These are phyloP conservation scores for Muntiacus muntjak DNA, from an alignment of 2,113 vertebrate genomes.

Conservation along the genomic window DNA sequence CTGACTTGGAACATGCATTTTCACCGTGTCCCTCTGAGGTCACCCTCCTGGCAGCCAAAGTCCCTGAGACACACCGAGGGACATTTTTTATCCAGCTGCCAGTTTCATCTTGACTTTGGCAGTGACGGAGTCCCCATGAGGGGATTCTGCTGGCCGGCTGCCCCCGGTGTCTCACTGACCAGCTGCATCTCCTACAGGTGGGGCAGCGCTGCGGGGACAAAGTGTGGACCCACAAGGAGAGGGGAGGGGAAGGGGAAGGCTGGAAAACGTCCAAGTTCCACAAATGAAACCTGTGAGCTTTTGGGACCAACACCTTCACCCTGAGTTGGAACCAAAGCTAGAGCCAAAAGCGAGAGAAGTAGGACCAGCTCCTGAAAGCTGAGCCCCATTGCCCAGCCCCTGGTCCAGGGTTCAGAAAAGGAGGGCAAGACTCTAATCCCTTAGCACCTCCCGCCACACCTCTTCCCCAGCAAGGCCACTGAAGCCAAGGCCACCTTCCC, in stretches of 20 bases:
- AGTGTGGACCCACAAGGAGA: background rate
- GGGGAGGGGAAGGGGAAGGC: accelerated
- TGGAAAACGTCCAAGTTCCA: background rate
- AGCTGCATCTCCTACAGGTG: background rate
- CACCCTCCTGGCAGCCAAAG: conserved; percentile 7
- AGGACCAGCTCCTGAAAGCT: background rate
- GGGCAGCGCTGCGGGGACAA: background rate
- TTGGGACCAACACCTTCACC: background rate
- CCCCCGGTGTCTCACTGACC: background rate
- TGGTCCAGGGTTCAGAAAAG: background rate
- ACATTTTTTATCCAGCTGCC: conserved; percentile 31
- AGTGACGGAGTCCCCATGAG: background rate
- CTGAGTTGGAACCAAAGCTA: background rate
- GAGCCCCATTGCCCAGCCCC: background rate
- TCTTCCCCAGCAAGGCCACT: background rate
- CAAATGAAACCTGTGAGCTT: accelerated
- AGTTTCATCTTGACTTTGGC: background rate
- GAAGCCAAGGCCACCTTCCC: background rate
- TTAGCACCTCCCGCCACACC: accelerated
- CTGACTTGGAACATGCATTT: accelerated
- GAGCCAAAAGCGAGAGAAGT: background rate
- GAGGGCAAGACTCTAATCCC: background rate
- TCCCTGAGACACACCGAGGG: background rate
- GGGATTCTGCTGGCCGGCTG: background rate
- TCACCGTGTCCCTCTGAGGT: background rate